These are phyloP conservation scores for Conus canariensis DNA, from an alignment of 2,888 invertebrate genomes.

Conservation along the genomic window DNA sequence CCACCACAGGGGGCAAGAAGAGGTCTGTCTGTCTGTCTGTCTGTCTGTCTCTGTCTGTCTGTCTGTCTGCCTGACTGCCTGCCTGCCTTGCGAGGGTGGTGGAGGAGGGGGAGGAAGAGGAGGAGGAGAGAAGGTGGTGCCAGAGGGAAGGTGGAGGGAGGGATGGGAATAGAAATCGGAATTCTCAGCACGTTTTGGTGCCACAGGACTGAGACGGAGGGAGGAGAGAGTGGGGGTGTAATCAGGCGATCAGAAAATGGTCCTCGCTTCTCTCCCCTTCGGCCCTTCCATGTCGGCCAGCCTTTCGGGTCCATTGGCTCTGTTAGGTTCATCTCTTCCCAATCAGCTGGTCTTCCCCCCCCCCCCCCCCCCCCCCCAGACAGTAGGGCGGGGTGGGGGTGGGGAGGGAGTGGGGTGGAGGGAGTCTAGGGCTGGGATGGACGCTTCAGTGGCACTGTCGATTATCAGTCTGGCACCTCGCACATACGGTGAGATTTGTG, in stretches of 20 bases:
- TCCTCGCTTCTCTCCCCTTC: neutral
- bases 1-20: too few relatives aligned
- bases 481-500: neutral
- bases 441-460: neutral
- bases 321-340: neutral
- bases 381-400: neutral
- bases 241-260: neutral
- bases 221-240: neutral
- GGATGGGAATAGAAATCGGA: neutral
- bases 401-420: too few relatives aligned
- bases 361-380: neutral
- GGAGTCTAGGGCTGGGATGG: too few relatives aligned
- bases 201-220: neutral
- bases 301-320: neutral
- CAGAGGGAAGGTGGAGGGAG: neutral
- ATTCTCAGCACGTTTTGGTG: neutral
- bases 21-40: neutral
- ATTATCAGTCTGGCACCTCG: neutral
- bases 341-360: too few relatives aligned
- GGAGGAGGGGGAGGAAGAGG: too few relatives aligned
- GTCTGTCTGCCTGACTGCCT: too few relatives aligned
- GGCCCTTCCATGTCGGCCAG: neutral
- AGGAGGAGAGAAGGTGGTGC: neutral
- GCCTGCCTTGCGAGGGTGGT: too few relatives aligned
- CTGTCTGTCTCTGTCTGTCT: too few relatives aligned